Conservation (phyloP, 2,888 invertebrate species). For the Zygogramma bicolorata region DNA sequence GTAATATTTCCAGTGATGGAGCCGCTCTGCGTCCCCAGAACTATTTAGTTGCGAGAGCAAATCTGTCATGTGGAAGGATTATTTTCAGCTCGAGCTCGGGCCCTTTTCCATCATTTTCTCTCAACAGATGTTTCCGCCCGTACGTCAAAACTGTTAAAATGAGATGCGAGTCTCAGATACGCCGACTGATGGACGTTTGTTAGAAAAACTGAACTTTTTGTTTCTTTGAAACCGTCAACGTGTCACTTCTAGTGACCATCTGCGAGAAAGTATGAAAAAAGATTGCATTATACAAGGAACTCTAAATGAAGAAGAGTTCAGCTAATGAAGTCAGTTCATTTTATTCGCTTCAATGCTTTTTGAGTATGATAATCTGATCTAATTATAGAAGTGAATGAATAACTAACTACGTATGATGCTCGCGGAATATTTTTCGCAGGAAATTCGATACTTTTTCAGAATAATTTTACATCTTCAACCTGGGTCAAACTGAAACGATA, state of each 20-base stretch:
- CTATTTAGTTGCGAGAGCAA: not conserved
- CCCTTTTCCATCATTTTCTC: not conserved
- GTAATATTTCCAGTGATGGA: not conserved
- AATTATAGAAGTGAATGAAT: no score
- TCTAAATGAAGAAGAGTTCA: no score
- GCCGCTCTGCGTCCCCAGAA: not conserved
- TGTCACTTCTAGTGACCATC: not conserved
- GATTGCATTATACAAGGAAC: not conserved
- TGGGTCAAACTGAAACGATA: no score
- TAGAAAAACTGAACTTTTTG: constrained; percentile 2
- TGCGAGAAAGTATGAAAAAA: not conserved
- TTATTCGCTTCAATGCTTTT: no score
- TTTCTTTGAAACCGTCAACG: constrained; percentile 13
- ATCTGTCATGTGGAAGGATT: not conserved
- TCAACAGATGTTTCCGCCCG: constrained; percentile 22
- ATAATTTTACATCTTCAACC: no score
- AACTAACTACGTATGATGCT: no score
- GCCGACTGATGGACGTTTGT: not conserved
- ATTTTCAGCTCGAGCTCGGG: not conserved
- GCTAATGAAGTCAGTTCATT: no score
- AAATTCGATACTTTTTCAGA: no score
- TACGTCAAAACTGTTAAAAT: constrained; percentile 14
- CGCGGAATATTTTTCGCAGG: no score
- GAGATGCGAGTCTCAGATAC: constrained; percentile 1
- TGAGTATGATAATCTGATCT: no score